Evolutionary conservation across 2,888 invertebrate species (phyloP).

Genomic region (Zygaena filipendulae): DNA sequence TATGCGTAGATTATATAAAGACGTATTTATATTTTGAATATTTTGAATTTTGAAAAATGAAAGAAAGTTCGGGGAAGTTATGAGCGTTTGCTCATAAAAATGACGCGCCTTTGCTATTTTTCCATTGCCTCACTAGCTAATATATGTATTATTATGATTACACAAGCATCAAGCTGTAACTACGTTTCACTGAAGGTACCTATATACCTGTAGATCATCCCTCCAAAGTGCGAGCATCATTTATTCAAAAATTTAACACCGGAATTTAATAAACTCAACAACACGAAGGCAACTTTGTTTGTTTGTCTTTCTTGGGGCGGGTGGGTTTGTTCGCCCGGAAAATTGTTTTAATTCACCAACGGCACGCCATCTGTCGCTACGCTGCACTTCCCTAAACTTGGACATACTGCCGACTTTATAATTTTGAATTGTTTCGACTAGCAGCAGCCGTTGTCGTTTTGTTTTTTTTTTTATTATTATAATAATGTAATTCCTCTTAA

Average conservation of each 20-base stretch:
- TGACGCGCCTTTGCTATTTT: no score
- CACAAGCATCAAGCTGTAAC: no score
- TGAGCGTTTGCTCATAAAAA: no score
- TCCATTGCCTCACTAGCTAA: no score
- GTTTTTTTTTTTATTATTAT: conserved; percentile 2
- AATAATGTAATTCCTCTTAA: not conserved
- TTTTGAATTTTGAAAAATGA: no score
- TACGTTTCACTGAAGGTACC: no score
- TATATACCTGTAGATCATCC: no score
- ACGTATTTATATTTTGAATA: no score
- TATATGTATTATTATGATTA: no score
- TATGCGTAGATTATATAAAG: no score
- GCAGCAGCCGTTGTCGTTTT: conserved; percentile 11
- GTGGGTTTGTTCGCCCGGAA: conserved; percentile 18
- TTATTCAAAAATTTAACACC: conserved; percentile 14
- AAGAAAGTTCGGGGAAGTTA: no score
- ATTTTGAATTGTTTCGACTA: conserved; percentile 24
- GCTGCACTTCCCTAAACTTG: conserved; percentile 31
- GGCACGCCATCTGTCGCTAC: conserved; percentile 34
- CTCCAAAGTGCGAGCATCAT: no score
- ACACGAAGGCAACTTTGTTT: conserved; percentile 16
- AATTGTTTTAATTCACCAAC: conserved; percentile 29
- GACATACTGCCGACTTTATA: conserved; percentile 35
- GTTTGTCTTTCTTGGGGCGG: conserved; percentile 31
- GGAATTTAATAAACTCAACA: conserved; percentile 18